phyloP scores from a whole-genome alignment of 2,888 invertebrate genomes.

The Ischnus inquisitorius region DNA sequence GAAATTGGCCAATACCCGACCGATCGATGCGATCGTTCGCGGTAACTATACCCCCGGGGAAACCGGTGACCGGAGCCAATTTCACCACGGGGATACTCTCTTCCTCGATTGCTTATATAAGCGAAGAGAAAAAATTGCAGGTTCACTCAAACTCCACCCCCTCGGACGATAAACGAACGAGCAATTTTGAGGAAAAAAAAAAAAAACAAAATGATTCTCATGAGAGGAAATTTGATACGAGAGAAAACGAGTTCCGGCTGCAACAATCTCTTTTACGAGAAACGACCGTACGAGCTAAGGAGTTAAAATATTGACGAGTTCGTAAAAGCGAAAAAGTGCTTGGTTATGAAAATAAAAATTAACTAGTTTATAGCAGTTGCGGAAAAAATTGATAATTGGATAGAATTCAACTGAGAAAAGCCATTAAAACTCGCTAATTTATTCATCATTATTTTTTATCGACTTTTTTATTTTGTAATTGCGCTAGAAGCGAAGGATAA shows the following conservation, averaged over 20 bases:
- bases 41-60: slow-evolving; percentile 71
- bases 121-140: not conserved
- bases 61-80: slow-evolving; percentile 75
- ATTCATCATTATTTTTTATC: not conserved
- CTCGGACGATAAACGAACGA: slow-evolving; percentile 4
- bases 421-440: not conserved
- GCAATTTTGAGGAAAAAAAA: not conserved
- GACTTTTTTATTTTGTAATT: not conserved
- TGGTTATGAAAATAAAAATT: not conserved
- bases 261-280: too few species aligned
- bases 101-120: not conserved
- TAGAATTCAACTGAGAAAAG: not conserved
- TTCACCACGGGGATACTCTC: slow-evolving; percentile 76
- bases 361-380: not conserved
- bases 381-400: not conserved
- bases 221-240: too few species aligned
- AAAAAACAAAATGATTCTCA: not conserved
- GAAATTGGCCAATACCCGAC: slow-evolving; percentile 71
- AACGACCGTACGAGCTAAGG: too few species aligned
- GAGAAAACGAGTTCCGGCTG: too few species aligned
- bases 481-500: too few species aligned
- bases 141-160: not conserved
- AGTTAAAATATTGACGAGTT: too few species aligned
- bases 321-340: not conserved
- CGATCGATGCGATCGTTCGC: slow-evolving; percentile 22